phyloP scores from a whole-genome alignment of 2,113 vertebrate species.

The Neogale vison region DNA sequence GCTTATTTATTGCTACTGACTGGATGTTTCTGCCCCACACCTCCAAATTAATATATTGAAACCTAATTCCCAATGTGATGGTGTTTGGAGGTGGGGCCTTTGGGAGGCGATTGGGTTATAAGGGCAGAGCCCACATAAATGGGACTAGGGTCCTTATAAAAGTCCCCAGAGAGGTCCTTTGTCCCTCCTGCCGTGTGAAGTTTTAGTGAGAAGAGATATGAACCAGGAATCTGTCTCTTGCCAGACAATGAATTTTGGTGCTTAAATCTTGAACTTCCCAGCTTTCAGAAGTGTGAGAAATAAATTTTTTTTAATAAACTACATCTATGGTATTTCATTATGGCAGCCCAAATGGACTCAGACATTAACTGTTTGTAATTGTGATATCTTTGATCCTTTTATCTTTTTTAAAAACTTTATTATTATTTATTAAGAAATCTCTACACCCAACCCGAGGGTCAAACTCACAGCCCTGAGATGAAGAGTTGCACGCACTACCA shows the following conservation, averaged over 20 bases:
- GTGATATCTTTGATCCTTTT: not conserved
- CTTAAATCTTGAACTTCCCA: not conserved
- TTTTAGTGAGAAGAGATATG: not conserved
- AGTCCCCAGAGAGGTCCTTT: not conserved
- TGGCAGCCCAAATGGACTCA: not conserved
- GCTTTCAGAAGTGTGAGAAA: not conserved
- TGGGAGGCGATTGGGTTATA: not conserved
- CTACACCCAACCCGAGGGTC: not conserved
- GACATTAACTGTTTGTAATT: not conserved
- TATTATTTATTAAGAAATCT: not conserved
- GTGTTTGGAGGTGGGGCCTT: not conserved
- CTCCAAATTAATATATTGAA: not conserved
- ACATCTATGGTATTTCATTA: not conserved
- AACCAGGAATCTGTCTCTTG: not conserved
- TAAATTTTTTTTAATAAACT: not conserved
- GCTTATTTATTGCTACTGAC: not conserved
- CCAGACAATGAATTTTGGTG: not conserved
- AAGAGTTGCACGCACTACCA: not conserved
- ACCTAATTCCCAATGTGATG: not conserved
- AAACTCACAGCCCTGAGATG: not conserved
- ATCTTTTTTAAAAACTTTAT: not conserved
- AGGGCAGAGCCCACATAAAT: not conserved
- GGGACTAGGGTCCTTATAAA: not conserved
- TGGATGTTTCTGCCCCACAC: not conserved
- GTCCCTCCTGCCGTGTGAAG: not conserved